phyloP scores from a whole-genome alignment of 2,113 vertebrate species.

The Ornithorhynchus anatinus region DNA sequence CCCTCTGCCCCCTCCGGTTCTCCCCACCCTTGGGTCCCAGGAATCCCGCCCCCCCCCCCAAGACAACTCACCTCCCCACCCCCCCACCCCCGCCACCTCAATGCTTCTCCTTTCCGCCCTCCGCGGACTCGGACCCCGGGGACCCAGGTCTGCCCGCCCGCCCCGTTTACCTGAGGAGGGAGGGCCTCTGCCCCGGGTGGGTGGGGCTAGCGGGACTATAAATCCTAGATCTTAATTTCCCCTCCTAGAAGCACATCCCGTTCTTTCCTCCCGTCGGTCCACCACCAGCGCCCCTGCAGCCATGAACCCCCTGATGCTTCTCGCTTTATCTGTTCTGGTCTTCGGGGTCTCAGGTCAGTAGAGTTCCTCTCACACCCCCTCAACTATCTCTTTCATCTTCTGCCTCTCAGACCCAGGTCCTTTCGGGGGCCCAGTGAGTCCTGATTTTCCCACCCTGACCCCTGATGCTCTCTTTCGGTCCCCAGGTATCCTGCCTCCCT shows the following conservation, averaged over 20 bases:
- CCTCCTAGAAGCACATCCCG: neutral
- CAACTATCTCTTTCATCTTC: no score
- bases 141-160: neutral
- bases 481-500: no score
- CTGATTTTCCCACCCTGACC: no score
- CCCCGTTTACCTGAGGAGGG: conserved; percentile 31
- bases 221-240: conserved; percentile 15
- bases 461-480: no score
- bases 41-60: neutral
- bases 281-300: neutral
- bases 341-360: conserved; percentile 54
- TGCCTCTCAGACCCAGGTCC: no score
- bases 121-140: no score
- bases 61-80: neutral
- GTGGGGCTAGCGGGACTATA: conserved; percentile 45
- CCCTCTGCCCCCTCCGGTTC: neutral
- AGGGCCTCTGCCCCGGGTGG: conserved; percentile 21
- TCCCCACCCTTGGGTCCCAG: neutral
- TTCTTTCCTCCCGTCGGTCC: neutral
- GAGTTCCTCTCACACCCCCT: no score
- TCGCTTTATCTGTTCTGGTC: conserved; percentile 26
- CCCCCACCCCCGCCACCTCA: neutral
- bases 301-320: conserved; percentile 37
- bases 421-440: no score
- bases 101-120: neutral